These are phyloP conservation scores for Neopelma chrysocephalum DNA, from an alignment of 2,797 vertebrate genomes.

Conservation along the genomic window DNA sequence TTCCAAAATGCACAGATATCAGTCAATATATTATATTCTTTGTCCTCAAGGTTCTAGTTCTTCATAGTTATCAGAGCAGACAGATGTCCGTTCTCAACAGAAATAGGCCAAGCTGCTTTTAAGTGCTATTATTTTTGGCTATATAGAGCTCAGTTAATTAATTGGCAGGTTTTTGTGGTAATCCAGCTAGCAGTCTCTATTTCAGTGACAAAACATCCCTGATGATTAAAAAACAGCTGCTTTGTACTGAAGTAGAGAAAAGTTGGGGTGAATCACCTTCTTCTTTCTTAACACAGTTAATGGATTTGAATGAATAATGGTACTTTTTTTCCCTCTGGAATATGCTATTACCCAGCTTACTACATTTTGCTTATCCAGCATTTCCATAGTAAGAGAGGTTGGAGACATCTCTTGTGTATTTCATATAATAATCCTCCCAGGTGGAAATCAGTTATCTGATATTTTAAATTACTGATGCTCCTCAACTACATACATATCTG, in stretches of 20 bases:
- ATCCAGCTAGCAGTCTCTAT: background rate
- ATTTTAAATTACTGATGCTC: background rate
- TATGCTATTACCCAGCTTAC: background rate
- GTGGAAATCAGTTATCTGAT: background rate
- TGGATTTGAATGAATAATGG: background rate
- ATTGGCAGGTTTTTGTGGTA: background rate
- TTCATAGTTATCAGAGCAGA: background rate
- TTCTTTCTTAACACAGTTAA: background rate
- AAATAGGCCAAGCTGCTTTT: background rate
- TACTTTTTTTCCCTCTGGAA: background rate
- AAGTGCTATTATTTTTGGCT: constrained; percentile 14
- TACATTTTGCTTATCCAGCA: background rate
- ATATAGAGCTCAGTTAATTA: background rate
- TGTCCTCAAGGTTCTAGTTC: background rate
- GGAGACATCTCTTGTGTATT: background rate
- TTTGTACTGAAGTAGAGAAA: background rate
- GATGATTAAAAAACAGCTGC: background rate
- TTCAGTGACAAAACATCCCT: background rate
- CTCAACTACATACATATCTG: background rate
- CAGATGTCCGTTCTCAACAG: background rate
- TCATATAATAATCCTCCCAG: background rate
- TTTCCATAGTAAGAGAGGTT: background rate
- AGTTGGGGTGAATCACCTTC: background rate
- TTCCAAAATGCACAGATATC: background rate
- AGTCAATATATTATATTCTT: background rate